Evolutionary conservation across 64 coral and sea anemone species (phyloP), one percentile per base, ranked within the genome.

Genomic region (Acropora tenuis): DNA sequence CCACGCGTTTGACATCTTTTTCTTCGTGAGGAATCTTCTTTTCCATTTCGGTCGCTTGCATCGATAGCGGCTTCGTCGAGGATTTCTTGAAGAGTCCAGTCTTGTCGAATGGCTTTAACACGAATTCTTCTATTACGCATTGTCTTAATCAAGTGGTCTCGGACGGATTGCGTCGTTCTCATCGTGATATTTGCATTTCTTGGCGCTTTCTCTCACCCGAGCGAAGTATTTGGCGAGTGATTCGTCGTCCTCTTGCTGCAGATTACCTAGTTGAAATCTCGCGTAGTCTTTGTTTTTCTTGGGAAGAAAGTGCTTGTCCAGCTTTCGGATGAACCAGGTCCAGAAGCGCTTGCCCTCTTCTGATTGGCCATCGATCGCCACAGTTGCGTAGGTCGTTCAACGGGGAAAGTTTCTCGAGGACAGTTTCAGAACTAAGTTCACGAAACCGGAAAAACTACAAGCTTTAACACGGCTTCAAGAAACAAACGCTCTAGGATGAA

Each of bases 251-350:
- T 83, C 71, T 69, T 92, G 78, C 63, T 50, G 78, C 30, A 86
- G 55, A 13, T 95, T 90, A 43, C 93, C 82, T n/a, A 91, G 53
- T 43, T 91, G 82, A 42, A 95, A 95, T 69, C 81, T 47, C 47
- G 82, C 75, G 47, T 87, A 90, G 48, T 95, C 88, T 74, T 91
- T 95, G 41, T 90, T 95, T 68, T 95, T 95, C 94, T 92, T 95
- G 16, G 89, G 78, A 18, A 95, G 41, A 72, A 92, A 96, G 67
- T 96, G 79, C 7, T 96, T 53, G 61, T 96, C 87, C 20, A 96
- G 61, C 74, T 96, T 96, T 79, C 49, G 79, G 44, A 87, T 90
- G n/a, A 96, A 57, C 30, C 30, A 30, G 30, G 30, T 30, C 30
- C 30, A 30, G 30, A 30, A 30, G 30, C 30, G 30, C 30, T 30